These are phyloP conservation scores for Pygoscelis antarcticus DNA, from an alignment of 2,113 vertebrate genomes.

Conservation along the genomic window DNA sequence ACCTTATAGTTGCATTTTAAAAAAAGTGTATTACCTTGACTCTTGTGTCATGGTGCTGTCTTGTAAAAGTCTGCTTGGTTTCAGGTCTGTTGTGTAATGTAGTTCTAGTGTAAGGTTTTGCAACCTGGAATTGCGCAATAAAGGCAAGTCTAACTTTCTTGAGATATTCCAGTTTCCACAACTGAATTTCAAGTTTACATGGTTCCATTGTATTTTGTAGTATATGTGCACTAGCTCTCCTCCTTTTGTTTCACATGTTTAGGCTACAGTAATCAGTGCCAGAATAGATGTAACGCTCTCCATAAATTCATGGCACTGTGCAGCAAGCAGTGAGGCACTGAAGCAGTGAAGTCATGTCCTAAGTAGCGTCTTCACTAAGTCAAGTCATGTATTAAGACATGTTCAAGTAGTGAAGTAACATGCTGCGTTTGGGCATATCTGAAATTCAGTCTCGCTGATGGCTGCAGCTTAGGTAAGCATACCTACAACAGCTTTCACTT, in stretches of 20 bases:
- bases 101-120: background rate
- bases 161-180: background rate
- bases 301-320: background rate
- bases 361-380: background rate
- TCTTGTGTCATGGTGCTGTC: background rate
- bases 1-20: background rate
- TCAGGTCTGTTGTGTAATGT: background rate
- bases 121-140: background rate
- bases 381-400: background rate
- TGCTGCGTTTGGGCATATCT: background rate
- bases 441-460: background rate
- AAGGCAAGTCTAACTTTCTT: background rate
- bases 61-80: background rate
- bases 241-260: background rate
- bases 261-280: background rate
- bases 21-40: background rate
- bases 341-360: background rate
- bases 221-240: rapidly evolving
- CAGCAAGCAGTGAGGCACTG: background rate
- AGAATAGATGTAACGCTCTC: background rate
- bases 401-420: background rate
- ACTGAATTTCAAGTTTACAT: background rate
- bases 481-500: background rate
- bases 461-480: background rate
- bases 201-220: background rate